Conservation (phyloP, 1,140 invertebrate genomes). For the Hormaphis cornu region DNA sequence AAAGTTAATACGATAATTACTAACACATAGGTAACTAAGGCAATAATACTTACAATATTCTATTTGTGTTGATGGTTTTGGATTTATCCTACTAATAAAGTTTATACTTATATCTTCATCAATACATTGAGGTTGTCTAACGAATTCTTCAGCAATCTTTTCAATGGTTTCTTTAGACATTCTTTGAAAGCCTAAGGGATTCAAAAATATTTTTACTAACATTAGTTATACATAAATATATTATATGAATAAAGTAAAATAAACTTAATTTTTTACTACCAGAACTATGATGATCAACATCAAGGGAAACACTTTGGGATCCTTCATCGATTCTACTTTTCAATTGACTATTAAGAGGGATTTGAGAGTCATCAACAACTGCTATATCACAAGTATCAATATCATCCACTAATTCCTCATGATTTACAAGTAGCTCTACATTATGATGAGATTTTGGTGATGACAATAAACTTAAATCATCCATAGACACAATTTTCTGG, state of each 20-base stretch:
- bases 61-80: background rate
- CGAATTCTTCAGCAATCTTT: slow-evolving; percentile 28
- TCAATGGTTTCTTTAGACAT: slow-evolving; percentile 30
- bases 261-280: background rate
- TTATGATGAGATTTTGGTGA: slow-evolving; percentile 27
- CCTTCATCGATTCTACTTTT: slow-evolving; percentile 12
- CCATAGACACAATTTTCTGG: slow-evolving; percentile 17
- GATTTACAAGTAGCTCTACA: slow-evolving; percentile 22
- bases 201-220: background rate
- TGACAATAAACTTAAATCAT: slow-evolving; percentile 17
- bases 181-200: slow-evolving; percentile 32
- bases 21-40: too few relatives aligned
- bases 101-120: slow-evolving; percentile 28
- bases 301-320: slow-evolving; percentile 3
- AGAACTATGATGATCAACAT: slow-evolving; percentile 6
- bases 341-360: slow-evolving; percentile 6
- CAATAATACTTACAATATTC: slow-evolving; percentile 5
- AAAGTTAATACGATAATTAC: too few relatives aligned
- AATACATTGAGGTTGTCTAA: slow-evolving; percentile 21
- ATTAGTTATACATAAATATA: background rate
- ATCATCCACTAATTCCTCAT: slow-evolving; percentile 20
- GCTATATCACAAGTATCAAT: slow-evolving; percentile 29
- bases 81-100: slow-evolving; percentile 12
- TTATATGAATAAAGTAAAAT: background rate
- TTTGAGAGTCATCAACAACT: slow-evolving; percentile 23